These are phyloP conservation scores for Clistopyga incitator DNA, from an alignment of 2,888 invertebrate species.

Conservation along the genomic window DNA sequence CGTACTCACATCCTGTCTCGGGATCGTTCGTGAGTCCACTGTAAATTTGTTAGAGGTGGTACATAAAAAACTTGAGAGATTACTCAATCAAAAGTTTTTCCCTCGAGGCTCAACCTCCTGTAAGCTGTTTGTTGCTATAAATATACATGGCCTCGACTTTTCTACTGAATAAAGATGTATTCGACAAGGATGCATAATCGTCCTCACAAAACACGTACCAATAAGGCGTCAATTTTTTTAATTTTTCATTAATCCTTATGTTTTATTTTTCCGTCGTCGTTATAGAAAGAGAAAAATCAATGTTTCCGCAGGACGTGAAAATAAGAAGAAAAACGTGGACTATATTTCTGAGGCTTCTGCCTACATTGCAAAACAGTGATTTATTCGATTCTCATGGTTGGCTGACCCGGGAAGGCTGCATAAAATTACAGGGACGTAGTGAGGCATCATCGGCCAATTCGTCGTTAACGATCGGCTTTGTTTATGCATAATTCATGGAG, in stretches of 20 bases:
- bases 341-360: slow-evolving; percentile 1
- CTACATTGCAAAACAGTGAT: slow-evolving; percentile 28
- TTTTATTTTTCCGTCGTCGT: neutral
- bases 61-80: slow-evolving; percentile 60
- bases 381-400: slow-evolving; percentile 23
- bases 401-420: slow-evolving; percentile 28
- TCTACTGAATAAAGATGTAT: slow-evolving; percentile 44
- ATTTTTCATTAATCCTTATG: too few species aligned
- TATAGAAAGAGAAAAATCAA: neutral
- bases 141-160: slow-evolving; percentile 28
- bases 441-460: slow-evolving; percentile 43
- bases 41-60: slow-evolving; percentile 45
- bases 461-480: slow-evolving; percentile 47
- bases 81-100: slow-evolving; percentile 65
- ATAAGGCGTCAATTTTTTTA: neutral
- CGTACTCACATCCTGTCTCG: neutral
- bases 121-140: slow-evolving; percentile 8
- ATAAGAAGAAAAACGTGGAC: slow-evolving; percentile 1
- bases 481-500: slow-evolving; percentile 45
- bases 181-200: slow-evolving; percentile 16
- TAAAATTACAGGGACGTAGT: slow-evolving; percentile 26
- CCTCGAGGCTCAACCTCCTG: neutral
- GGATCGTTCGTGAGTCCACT: slow-evolving; percentile 16
- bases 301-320: neutral
- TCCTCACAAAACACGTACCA: slow-evolving; percentile 3